Conservation (phyloP, 2,888 invertebrate genomes). For the Andrena flavipes region DNA sequence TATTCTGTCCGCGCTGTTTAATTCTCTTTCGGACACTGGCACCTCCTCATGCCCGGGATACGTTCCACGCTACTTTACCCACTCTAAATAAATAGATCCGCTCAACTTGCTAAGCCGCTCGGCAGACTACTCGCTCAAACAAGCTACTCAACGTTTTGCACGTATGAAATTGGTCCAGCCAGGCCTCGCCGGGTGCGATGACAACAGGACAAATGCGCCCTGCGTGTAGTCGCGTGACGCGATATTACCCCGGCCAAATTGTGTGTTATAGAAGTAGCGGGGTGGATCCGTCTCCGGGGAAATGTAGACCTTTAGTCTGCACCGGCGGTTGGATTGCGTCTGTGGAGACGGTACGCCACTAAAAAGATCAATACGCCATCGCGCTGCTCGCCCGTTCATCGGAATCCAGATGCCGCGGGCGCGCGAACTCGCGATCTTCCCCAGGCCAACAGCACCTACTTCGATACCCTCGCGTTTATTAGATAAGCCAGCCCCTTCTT, state of each 20-base stretch:
- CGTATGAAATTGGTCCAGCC: conserved; percentile 2
- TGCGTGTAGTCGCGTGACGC: conserved; percentile 61
- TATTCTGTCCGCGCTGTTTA: not conserved
- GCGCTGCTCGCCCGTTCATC: conserved; percentile 74
- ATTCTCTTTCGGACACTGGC: not conserved
- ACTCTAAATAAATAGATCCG: not conserved
- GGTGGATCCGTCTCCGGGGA: conserved; percentile 83
- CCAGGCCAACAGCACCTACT: conserved; percentile 44
- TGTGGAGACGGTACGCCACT: conserved; percentile 82
- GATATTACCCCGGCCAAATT: conserved; percentile 82
- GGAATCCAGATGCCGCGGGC: conserved; percentile 79
- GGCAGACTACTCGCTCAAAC: not conserved
- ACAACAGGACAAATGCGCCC: conserved; percentile 20
- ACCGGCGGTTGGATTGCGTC: conserved; percentile 81
- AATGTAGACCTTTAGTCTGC: conserved; percentile 84
- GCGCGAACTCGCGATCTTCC: conserved; percentile 67
- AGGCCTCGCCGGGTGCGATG: not conserved
- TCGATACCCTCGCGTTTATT: too few species aligned
- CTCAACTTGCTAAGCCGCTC: not conserved
- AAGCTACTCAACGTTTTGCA: not conserved
- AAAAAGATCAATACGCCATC: conserved; percentile 85
- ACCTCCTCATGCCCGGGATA: not conserved
- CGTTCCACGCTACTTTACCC: not conserved
- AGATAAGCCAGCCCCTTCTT: too few species aligned
- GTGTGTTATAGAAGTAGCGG: conserved; percentile 84